A percentile compares a stretch with the other conserved stretches of the same genome.
Evolutionary conservation across 2,113 vertebrate genomes (phyloP).

Genomic region (Periophthalmodon schlosseri): DNA sequence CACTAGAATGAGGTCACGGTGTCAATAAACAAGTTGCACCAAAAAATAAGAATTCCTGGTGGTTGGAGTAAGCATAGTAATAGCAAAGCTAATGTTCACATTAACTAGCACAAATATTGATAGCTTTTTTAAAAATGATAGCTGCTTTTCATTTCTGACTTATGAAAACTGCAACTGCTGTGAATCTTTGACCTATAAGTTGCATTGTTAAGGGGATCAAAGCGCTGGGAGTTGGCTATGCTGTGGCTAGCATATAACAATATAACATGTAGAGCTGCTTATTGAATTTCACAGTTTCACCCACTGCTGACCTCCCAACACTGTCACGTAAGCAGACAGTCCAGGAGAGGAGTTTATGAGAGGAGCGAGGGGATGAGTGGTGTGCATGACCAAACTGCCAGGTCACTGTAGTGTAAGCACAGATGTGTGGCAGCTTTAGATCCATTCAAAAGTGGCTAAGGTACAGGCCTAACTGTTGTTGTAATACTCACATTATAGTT

Average conservation of each 20-base stretch:
- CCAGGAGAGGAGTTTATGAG: not conserved
- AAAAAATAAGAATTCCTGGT: not conserved
- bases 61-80: not conserved
- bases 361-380: constrained; percentile 2
- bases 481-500: no score
- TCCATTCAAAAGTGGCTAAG: not conserved
- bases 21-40: constrained; percentile 23
- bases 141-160: constrained; percentile 3
- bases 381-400: not conserved
- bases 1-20: constrained; percentile 48
- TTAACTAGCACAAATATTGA: not conserved
- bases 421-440: not conserved
- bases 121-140: not conserved
- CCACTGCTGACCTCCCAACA: constrained; percentile 23
- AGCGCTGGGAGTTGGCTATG: constrained; percentile 10
- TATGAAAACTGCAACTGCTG: constrained; percentile 10
- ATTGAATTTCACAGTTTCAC: constrained; percentile 49
- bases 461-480: no score
- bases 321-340: constrained; percentile 39
- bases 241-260: constrained; percentile 38
- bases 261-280: constrained; percentile 53
- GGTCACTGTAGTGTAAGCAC: constrained; percentile 4
- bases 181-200: constrained; percentile 1
- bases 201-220: constrained; percentile 49
- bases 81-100: no score